A percentile compares a stretch with the other conserved stretches of the same genome.
phyloP scores from a whole-genome alignment of 2,888 invertebrate species.

The Heliconius erato region DNA sequence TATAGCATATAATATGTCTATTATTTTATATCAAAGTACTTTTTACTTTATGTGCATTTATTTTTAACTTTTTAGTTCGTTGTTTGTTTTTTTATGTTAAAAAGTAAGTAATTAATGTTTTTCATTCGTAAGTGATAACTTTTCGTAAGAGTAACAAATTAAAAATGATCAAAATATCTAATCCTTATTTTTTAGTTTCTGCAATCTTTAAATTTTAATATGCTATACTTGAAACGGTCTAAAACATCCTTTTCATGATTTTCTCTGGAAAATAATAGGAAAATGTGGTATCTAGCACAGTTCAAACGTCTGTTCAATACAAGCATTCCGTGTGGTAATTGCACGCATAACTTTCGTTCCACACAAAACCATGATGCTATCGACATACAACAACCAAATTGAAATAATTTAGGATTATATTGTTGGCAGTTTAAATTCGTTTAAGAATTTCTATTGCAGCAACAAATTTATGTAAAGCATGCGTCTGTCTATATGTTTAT shows the following conservation, averaged over 20 bases:
- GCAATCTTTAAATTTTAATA: background rate
- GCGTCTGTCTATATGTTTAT: background rate
- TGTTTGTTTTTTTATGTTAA: no score
- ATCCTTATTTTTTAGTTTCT: background rate
- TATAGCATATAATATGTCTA: no score
- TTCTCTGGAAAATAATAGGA: conserved; percentile 8
- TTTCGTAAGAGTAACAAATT: background rate
- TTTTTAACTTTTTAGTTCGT: no score
- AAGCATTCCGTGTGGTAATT: conserved; percentile 22
- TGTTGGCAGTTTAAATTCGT: background rate
- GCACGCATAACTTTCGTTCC: conserved; percentile 19
- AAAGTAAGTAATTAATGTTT: no score
- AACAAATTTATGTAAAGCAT: background rate
- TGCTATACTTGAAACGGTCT: background rate
- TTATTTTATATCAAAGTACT: no score
- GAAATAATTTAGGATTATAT: conserved; percentile 4
- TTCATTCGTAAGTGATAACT: no score
- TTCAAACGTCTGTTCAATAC: conserved; percentile 8
- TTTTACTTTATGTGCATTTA: no score
- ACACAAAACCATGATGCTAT: conserved; percentile 15
- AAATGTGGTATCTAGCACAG: background rate
- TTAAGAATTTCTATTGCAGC: background rate
- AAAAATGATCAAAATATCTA: background rate
- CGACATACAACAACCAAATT: background rate
- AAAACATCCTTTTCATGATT: background rate